Evolutionary conservation across 2,113 vertebrate species (phyloP).

Genomic region (Jaculus jaculus): DNA sequence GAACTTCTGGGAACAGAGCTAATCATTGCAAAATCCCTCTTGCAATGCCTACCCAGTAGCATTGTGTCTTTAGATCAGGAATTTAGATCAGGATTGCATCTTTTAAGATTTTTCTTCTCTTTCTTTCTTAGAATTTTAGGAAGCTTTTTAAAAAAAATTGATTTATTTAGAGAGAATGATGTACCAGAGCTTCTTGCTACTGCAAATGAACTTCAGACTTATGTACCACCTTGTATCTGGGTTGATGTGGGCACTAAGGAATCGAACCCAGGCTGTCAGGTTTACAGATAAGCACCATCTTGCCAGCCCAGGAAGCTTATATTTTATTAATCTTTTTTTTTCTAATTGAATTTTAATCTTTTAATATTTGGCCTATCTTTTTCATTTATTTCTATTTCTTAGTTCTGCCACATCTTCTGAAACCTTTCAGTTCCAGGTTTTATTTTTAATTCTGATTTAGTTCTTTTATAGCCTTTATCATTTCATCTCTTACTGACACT

Average conservation of each 20-base stretch:
- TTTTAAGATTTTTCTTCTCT: background rate
- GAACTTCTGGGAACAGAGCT: no score
- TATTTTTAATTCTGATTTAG: background rate
- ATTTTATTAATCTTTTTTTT: background rate
- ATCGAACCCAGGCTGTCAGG: no score
- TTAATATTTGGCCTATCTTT: background rate
- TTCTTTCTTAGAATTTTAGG: background rate
- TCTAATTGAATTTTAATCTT: background rate
- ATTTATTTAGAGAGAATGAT: no score
- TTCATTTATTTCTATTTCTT: background rate
- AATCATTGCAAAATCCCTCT: background rate
- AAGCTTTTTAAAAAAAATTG: no score
- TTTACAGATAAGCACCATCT: no score
- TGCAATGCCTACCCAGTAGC: background rate
- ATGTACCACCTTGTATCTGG: no score
- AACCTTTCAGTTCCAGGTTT: background rate
- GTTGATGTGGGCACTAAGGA: no score
- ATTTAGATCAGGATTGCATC: background rate
- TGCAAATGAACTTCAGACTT: no score
- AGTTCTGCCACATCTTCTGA: background rate
- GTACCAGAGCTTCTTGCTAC: no score
- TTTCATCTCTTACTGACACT: conserved; percentile 1
- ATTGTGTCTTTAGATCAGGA: background rate
- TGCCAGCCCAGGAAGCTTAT: no score
- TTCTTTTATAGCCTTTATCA: background rate